Conservation (phyloP, 1,140 invertebrate species). For the Myzus persicae region DNA sequence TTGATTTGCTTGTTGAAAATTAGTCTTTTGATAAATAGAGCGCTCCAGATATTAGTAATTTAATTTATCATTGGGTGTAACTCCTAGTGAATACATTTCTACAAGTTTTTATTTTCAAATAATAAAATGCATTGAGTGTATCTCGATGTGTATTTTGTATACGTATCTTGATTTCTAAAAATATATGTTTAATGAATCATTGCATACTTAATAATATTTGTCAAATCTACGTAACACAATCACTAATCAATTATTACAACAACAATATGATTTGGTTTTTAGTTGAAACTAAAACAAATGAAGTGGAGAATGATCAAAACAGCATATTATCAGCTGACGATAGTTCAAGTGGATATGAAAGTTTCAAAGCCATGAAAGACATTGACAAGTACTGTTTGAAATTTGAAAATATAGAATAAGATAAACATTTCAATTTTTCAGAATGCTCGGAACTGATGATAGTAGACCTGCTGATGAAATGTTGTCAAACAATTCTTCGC, state of each 20-base stretch:
- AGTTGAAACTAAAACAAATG: slow-evolving; percentile 55
- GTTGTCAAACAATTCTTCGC: slow-evolving; percentile 56
- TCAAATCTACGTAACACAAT: background rate
- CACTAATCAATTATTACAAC: background rate
- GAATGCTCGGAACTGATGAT: slow-evolving; percentile 51
- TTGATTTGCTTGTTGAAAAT: too few species aligned
- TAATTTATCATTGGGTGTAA: background rate
- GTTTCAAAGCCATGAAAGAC: slow-evolving; percentile 73
- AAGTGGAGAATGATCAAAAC: slow-evolving; percentile 63
- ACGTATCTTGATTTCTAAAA: background rate
- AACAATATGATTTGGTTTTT: slow-evolving; percentile 28
- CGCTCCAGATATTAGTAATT: background rate
- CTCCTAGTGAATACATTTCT: background rate
- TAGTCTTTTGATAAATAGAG: background rate
- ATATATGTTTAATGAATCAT: background rate
- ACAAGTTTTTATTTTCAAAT: background rate
- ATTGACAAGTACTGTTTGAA: slow-evolving; percentile 60
- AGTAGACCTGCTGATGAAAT: slow-evolving; percentile 37
- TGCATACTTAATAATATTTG: background rate
- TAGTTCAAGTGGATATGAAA: slow-evolving; percentile 85
- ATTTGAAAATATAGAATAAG: background rate
- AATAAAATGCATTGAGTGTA: background rate
- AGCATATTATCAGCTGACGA: slow-evolving; percentile 79
- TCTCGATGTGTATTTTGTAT: background rate
- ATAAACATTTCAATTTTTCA: background rate